Percentiles rank a stretch among this genome's conserved stretches.
Conservation (phyloP, 2,113 vertebrate species). For the Meles meles region DNA sequence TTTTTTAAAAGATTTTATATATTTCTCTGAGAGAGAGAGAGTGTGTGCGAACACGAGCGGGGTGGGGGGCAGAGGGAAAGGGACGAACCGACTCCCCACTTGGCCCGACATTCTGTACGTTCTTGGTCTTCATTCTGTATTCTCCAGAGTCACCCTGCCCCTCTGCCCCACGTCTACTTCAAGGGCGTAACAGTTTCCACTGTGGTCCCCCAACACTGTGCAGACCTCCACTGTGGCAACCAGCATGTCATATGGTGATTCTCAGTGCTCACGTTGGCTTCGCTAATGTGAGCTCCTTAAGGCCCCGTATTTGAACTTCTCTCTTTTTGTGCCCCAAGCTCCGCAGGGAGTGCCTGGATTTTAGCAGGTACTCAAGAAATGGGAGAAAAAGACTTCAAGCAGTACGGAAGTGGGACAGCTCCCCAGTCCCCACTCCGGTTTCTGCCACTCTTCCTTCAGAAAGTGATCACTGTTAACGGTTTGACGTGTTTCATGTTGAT, state of each 20-base stretch:
- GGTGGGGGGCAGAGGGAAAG: background rate
- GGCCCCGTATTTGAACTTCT: background rate
- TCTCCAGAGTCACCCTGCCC: background rate
- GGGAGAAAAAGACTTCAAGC: background rate
- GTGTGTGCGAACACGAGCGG: background rate
- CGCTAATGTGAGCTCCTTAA: background rate
- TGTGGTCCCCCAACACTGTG: background rate
- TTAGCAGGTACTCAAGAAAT: background rate
- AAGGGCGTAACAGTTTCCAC: background rate
- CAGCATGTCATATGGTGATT: background rate
- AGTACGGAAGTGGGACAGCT: background rate
- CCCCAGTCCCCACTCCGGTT: background rate
- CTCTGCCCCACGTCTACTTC: background rate
- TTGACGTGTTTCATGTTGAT: background rate
- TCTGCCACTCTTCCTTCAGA: background rate
- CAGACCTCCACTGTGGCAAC: background rate
- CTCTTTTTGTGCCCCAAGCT: background rate
- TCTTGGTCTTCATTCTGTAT: background rate
- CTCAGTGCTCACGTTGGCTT: background rate
- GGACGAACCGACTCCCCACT: background rate
- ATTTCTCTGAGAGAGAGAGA: background rate
- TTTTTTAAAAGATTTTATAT: background rate
- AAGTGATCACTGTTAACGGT: background rate
- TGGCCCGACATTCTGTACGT: background rate
- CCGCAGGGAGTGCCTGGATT: background rate